Evolutionary conservation across 2,888 invertebrate genomes (phyloP), one percentile per base, ranked within the genome.

Genomic region (Subacronicta megacephala): DNA sequence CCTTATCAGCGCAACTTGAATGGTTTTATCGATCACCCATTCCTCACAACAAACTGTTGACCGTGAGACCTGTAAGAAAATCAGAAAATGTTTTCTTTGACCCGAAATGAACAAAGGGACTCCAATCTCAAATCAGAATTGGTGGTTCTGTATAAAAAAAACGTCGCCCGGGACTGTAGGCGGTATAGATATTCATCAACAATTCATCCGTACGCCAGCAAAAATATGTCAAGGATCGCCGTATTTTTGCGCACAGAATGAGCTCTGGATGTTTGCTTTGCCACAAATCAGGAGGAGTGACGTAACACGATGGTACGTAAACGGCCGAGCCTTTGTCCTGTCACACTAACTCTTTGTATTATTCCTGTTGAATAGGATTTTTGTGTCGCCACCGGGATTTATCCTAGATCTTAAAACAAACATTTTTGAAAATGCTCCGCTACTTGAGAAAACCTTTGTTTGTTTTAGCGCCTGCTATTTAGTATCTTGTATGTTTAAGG

Each of bases 261-360:
- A 78, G 76, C 78, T 73, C 70, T 80, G 74, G 78, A 80, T 81
- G 78, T 83, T 84, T 78, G 83, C 82, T 79, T 82, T 79, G 69
- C 85, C 79, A 83, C 87, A 86, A 88, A 88, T 89, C 88, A 88
- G 79, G 81, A 75, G 72, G 62, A 77, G 68, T 65, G 80, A 78
- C 76, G 77, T 81, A 68, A 80, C 77, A 76, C 77, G 73, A 72
- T 70, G 77, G 76, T 72, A 80, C 73, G 74, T 77, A 77, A 82
- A 80, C 77, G 74, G 69, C 47, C 67, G 65, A 62, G 76, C 72
- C 76, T 87, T 86, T 86, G 84, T 83, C 72, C 78, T 81, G 85
- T 81, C 83, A 74, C 78, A 81, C 77, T 83, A 84, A 84, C 82
- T 84, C 82, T 83, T 82, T 75, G 78, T 81, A 76, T 77, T 80